Evolutionary conservation across 2,797 vertebrate genomes (phyloP).

Genomic region (Darevskia nairensis): DNA sequence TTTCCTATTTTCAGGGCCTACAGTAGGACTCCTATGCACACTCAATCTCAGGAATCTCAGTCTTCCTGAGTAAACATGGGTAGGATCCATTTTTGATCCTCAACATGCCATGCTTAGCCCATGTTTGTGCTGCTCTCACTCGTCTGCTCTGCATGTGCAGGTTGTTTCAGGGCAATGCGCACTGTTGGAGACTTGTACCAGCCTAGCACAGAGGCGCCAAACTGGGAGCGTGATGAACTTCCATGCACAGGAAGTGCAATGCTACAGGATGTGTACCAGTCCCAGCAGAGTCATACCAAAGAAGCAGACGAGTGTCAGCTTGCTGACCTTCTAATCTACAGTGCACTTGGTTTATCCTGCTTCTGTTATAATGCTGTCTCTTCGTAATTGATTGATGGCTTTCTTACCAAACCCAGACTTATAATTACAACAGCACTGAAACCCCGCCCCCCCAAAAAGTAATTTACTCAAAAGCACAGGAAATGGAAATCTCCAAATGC

Average conservation of each 20-base stretch:
- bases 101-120: neutral
- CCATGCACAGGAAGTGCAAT: neutral
- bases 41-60: neutral
- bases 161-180: neutral
- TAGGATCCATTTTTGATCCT: neutral
- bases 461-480: neutral
- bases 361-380: neutral
- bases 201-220: neutral
- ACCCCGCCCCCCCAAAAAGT: neutral
- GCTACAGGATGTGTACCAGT: neutral
- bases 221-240: neutral
- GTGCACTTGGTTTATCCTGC: neutral
- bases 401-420: neutral
- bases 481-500: neutral
- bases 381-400: neutral
- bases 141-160: neutral
- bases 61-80: neutral
- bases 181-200: neutral
- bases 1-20: neutral
- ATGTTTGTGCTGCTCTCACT: neutral
- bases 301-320: neutral
- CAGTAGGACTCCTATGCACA: neutral
- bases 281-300: neutral
- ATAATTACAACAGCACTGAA: neutral
- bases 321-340: neutral